Base-by-base conservation (phyloP, 2,113 vertebrate species). In the Lipophrys pholis region DNA sequence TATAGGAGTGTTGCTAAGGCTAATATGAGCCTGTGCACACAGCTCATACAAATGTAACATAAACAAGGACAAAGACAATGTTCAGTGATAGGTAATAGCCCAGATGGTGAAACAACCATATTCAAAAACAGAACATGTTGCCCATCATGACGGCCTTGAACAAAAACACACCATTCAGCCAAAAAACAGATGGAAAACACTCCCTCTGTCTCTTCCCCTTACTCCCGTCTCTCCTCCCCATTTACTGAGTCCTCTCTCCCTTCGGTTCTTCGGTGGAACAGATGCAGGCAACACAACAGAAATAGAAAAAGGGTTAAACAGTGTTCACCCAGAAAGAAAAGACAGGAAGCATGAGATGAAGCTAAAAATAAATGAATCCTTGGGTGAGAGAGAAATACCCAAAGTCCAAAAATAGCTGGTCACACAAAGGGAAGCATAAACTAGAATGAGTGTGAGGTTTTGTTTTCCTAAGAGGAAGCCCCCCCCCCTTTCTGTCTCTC, bases 361-460 rank as follows among this genome's bases (percentile, higher is more conserved):
- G 43, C 89, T 90, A 89, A 90, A 90, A 90, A 88, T 92, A 93
- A 88, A 87, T 80, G 61, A 70, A 76, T 81, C 74, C 75, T 81
- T 36, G 82, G 77, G 73, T 79, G 65, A 89, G 61, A 55, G 53
- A 87, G 76, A 88, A 81, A 87, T 57, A 76, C 87, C 89, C 80
- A 65, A 74, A 84, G 70, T 85, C 89, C 83, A 84, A 92, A 94
- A 93, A 93, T 92, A 93, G 89, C 85, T 66, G 76, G 55, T 86
- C 88, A 90, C 93, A 93, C 86, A 92, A 92, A 90, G 86, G 80
- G 80, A 85, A 87, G 87, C 90, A 91, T 90, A 90, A 92, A 89
- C 78, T 60, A 67, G 62, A 91, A 86, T 74, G 85, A 83, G 81
- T 64, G 50, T 69, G 69, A 69, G 80, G 64, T 88, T 77, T 73